Conservation (phyloP, 2,113 vertebrate genomes). For the Gambusia affinis region DNA sequence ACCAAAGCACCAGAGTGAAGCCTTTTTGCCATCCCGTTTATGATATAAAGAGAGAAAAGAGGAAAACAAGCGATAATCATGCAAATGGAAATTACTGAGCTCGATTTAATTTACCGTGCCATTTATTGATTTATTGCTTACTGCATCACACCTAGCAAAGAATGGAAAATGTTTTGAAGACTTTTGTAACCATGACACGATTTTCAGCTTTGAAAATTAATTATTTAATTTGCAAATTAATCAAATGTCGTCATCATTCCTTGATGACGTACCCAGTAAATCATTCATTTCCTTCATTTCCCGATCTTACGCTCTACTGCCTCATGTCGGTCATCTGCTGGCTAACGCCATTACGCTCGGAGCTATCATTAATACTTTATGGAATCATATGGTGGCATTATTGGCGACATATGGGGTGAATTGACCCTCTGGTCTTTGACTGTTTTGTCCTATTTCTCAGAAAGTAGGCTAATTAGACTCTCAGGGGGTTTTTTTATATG, state of each 20-base stretch:
- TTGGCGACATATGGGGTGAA: constrained; percentile 54
- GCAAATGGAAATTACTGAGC: too few relatives aligned
- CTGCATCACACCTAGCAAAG: too few relatives aligned
- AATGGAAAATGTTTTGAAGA: neutral
- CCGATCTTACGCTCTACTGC: constrained; percentile 27
- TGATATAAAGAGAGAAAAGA: too few relatives aligned
- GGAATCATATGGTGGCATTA: constrained; percentile 67
- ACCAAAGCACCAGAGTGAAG: too few relatives aligned
- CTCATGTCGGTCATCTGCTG: constrained; percentile 32
- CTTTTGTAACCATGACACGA: neutral
- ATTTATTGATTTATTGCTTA: too few relatives aligned
- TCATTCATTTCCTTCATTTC: constrained; percentile 53
- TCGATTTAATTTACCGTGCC: too few relatives aligned
- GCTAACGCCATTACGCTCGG: constrained; percentile 16
- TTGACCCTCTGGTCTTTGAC: constrained; percentile 30
- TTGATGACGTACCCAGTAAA: constrained; percentile 17
- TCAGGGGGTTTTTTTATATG: too few relatives aligned
- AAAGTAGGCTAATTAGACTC: constrained; percentile 23
- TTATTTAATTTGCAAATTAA: too few relatives aligned
- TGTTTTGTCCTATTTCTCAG: constrained; percentile 47
- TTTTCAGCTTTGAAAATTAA: neutral
- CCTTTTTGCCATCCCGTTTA: too few relatives aligned
- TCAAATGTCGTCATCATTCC: too few relatives aligned
- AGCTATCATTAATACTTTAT: constrained; percentile 72
- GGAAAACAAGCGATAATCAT: too few relatives aligned